Evolutionary conservation across 2,888 invertebrate genomes (phyloP).

Genomic region (Petrophora chlorosata): DNA sequence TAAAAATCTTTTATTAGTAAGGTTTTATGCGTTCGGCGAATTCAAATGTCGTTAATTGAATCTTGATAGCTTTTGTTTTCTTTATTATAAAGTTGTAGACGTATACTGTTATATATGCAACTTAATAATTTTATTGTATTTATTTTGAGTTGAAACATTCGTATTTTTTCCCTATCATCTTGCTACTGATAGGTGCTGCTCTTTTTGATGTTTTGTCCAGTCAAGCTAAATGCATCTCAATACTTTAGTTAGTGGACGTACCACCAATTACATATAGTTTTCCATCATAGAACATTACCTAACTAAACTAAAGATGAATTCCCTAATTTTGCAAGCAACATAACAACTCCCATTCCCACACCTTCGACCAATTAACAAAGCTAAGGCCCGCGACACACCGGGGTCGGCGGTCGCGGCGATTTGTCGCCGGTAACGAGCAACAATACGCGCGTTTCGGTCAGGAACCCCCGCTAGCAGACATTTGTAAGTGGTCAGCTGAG

Average conservation of each 20-base stretch:
- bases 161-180: too few relatives aligned
- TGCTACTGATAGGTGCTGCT: too few relatives aligned
- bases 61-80: constrained; percentile 5
- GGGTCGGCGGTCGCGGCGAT: constrained; percentile 32
- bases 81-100: too few relatives aligned
- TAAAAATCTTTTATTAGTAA: neutral
- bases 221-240: too few relatives aligned
- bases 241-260: neutral
- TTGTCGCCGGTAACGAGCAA: constrained; percentile 75
- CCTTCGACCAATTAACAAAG: constrained; percentile 35
- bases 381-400: constrained; percentile 32
- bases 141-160: too few relatives aligned
- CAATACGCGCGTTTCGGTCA: constrained; percentile 73
- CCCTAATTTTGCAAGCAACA: constrained; percentile 7
- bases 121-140: too few relatives aligned
- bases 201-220: too few relatives aligned
- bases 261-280: neutral
- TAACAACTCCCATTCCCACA: constrained; percentile 37
- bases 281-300: constrained; percentile 7
- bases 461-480: constrained; percentile 70
- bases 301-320: constrained; percentile 6
- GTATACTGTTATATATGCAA: too few relatives aligned
- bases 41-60: neutral
- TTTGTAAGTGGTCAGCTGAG: constrained; percentile 57
- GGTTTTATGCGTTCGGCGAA: neutral